phyloP scores from a whole-genome alignment of 1,140 invertebrate species.

The Planococcus citri region DNA sequence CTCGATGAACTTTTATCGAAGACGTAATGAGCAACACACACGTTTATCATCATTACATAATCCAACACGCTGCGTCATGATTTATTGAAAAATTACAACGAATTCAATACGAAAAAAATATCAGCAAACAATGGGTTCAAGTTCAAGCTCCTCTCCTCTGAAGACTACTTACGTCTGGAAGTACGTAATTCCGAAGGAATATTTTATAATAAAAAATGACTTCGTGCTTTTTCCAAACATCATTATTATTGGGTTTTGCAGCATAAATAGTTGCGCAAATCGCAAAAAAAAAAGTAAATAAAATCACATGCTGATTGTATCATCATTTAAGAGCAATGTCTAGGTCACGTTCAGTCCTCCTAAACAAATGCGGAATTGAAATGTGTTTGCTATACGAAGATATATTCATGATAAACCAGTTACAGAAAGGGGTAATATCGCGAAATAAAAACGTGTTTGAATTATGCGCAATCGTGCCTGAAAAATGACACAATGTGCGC shows the following conservation, averaged over 20 bases:
- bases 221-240: not conserved
- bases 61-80: too few species aligned
- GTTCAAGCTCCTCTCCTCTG: too few species aligned
- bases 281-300: not conserved
- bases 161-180: too few species aligned
- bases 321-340: slow-evolving; percentile 4
- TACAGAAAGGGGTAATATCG: not conserved
- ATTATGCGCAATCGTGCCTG: slow-evolving; percentile 5
- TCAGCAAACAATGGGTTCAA: not conserved
- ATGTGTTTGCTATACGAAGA: slow-evolving; percentile 9
- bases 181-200: not conserved
- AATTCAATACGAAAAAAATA: not conserved
- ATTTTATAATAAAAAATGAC: slow-evolving; percentile 1
- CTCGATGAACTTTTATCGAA: too few species aligned
- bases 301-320: slow-evolving; percentile 7
- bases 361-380: slow-evolving; percentile 12
- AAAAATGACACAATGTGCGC: not conserved
- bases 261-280: not conserved
- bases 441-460: not conserved
- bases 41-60: too few species aligned
- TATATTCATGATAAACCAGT: slow-evolving; percentile 11
- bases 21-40: too few species aligned
- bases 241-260: not conserved
- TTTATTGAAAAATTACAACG: not conserved
- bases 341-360: slow-evolving; percentile 12